These are phyloP conservation scores for Antigone vipio DNA, from an alignment of 2,113 vertebrate genomes.

Conservation along the genomic window DNA sequence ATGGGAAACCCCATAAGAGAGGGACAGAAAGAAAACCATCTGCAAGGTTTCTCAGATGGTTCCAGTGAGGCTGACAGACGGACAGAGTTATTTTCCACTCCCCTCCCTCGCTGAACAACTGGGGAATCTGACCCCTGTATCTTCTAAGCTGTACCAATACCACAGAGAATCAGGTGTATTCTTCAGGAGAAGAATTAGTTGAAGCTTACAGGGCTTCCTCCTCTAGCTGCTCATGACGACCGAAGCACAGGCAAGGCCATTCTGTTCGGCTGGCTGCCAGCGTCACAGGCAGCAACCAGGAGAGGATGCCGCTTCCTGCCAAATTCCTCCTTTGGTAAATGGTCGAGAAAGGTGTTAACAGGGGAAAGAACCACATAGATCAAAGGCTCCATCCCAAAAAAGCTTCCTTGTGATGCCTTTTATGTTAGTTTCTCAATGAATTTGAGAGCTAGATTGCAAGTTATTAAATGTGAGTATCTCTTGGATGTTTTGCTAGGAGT, in stretches of 20 bases:
- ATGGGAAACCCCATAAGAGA: constrained; percentile 1
- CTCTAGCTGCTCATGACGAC: neutral
- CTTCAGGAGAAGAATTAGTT: neutral
- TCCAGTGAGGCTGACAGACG: neutral
- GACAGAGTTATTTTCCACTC: neutral
- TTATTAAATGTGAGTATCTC: neutral
- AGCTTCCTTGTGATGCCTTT: neutral
- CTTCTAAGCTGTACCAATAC: neutral
- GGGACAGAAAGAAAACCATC: neutral
- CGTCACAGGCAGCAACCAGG: neutral
- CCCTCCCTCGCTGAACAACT: neutral
- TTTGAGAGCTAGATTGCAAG: neutral
- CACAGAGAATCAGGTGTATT: neutral
- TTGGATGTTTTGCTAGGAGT: neutral
- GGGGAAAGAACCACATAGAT: neutral
- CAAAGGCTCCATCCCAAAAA: neutral
- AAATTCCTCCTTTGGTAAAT: neutral
- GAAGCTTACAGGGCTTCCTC: neutral
- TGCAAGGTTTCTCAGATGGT: neutral
- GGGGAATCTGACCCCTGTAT: neutral
- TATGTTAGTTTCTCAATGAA: neutral
- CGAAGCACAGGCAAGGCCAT: neutral
- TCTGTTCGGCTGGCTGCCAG: neutral
- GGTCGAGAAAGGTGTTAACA: neutral
- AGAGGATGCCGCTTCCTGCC: neutral